A percentile compares a stretch with the other conserved stretches of the same genome.
These are phyloP conservation scores for Campylomormyrus tamandua DNA, from an alignment of 2,113 vertebrate genomes.

Conservation along the genomic window DNA sequence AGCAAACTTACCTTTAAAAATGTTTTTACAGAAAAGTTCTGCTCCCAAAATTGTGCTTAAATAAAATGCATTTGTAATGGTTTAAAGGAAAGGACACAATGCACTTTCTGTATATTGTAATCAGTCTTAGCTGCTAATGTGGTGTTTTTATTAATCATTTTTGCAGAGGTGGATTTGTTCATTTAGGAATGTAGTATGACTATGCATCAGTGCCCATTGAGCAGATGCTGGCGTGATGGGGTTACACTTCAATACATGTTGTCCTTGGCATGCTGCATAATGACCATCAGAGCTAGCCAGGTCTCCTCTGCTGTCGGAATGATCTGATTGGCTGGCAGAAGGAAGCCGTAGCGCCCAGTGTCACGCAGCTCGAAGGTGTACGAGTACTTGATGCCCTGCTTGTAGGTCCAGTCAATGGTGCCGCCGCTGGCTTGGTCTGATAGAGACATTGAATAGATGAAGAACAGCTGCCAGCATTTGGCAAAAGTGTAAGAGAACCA, in stretches of 20 bases:
- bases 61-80: not conserved
- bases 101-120: not conserved
- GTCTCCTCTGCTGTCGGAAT: conserved; percentile 81
- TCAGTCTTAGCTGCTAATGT: not conserved
- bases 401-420: conserved; percentile 85
- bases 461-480: not conserved
- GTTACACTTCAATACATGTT: conserved; percentile 60
- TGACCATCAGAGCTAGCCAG: conserved; percentile 73
- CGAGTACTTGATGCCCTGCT: conserved; percentile 84
- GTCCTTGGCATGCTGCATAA: conserved; percentile 68
- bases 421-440: conserved; percentile 78
- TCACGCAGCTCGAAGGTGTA: conserved; percentile 90
- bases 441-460: not conserved
- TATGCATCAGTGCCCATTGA: not conserved
- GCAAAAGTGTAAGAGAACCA: not conserved
- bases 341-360: conserved; percentile 76
- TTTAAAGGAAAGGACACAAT: not conserved
- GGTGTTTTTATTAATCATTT: not conserved
- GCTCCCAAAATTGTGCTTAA: not conserved
- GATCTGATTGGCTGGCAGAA: conserved; percentile 82
- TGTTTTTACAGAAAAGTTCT: conserved; percentile 1
- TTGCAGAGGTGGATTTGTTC: not conserved
- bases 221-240: not conserved
- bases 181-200: not conserved
- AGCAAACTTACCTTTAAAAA: not conserved